Base-by-base conservation (phyloP, 2,797 vertebrate species). In the Oryzias dopingdopingensis region DNA sequence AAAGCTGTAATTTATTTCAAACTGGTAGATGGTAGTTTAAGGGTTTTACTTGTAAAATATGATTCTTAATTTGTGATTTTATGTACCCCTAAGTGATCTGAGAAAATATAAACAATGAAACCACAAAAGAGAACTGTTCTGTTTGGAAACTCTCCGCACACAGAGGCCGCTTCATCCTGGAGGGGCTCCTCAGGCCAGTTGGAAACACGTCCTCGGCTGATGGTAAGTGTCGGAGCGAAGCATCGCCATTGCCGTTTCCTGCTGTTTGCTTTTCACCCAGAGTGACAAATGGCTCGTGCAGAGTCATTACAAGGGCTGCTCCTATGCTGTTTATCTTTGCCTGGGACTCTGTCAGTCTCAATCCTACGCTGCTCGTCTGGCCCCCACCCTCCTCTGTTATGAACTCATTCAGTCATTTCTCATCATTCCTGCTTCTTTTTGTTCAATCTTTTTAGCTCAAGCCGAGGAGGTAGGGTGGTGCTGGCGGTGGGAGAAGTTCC, bases 201-300 rank as follows among this genome's bases (percentile, higher is more conserved):
- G 63, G 16, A 40, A 1, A 81, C 51, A 74, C 77, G 70, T 74
- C 80, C 72, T 72, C 52, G 59, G 70, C 57, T 54, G 20, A 67
- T 74, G 62, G 67, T 56, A 74, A 82, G 83, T 82, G 80, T 83
- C 79, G 74, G 76, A 41, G 76, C 47, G 50, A 65, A 75, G 67
- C 64, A 72, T 71, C 46, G 46, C 66, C 42, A 14, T 65, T 41
- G 65, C 69, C 53, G 26, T 75, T 59, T 65, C 72, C 74, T 60
- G 70, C 79, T 79, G 76, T 86, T 84, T 86, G 74, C 65, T 72
- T 76, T 84, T 80, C 82, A 81, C 75, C 4, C 45, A 48, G 70
- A 81, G 79, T 84, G 83, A 88, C 84, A 87, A 83, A 88, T 86
- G 59, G 70, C 79, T 72, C 6, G 80, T 77, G 76, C 72, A 47